Base-by-base conservation (phyloP, 37 sponge, comb jelly and placozoan genomes). In the Aplysina aerophoba region DNA sequence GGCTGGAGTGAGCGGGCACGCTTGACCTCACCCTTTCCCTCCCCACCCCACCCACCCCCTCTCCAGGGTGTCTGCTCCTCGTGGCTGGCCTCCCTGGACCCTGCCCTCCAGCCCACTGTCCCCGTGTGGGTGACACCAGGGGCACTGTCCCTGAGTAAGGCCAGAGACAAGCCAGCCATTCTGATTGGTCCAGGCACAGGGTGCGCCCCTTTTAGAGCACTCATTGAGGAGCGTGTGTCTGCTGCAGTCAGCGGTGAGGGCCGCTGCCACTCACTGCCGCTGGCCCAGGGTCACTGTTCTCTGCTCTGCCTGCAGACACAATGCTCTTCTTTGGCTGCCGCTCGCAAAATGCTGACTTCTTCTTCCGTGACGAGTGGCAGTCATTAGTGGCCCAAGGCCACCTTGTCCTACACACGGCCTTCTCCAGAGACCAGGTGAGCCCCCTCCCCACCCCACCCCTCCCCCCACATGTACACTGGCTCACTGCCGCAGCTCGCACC, bases 121-220 rank as follows among this genome's bases (percentile, higher is more conserved):
- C 96, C 96, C 17, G 81, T 95, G 61, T 95, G 94, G 97, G 85
- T 89, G 0, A 85, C 69, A 15, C 83, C 84, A 11, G 97, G 96
- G 30, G 93, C 97, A 6, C 39, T 97, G 71, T 25, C 38, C 15
- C 89, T 97, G 80, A 88, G 89, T 15, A 59, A 68, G 35, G 28
- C 59, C 34, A 75, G 84, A 22, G 79, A 88, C 53, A 80, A 50
- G 28, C 88, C 89, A 56, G 82, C 91, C 81, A 88, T 97, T 83
- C 92, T 97, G 95, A 58, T 97, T 27, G 97, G 97, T 25, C 97
- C 97, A 25, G 99, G 99, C 16, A 99, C 99, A 27, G 99, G 99
- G 39, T 93, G 94, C 87, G 99, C 99, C 40, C 99, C 99, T 38
- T 99, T 99, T 81, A 94, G 99, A 86, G 85, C 92, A 22, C 83